These are phyloP conservation scores for Mechanitis mazaeus DNA, from an alignment of 2,888 invertebrate species.

Conservation along the genomic window DNA sequence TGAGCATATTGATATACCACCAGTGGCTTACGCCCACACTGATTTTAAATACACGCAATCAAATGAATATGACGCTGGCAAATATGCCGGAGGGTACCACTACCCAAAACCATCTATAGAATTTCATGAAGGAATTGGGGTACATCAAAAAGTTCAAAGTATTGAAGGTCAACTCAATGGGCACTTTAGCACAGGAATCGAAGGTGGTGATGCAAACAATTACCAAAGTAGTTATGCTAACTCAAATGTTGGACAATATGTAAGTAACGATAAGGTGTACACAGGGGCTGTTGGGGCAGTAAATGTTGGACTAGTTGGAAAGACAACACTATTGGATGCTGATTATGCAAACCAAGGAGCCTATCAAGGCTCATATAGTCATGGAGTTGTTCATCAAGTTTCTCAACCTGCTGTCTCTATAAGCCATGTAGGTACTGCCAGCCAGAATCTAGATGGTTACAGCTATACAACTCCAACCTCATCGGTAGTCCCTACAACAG, in stretches of 20 bases:
- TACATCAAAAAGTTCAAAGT: constrained; percentile 41
- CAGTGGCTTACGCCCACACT: constrained; percentile 58
- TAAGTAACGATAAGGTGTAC: constrained; percentile 50
- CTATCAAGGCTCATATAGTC: constrained; percentile 38
- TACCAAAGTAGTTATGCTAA: constrained; percentile 47
- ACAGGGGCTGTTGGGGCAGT: constrained; percentile 65
- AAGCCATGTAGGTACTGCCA: constrained; percentile 58
- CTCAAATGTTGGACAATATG: constrained; percentile 52
- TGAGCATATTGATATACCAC: constrained; percentile 54
- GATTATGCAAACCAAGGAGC: constrained; percentile 48
- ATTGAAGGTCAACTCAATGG: constrained; percentile 49
- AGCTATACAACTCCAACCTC: constrained; percentile 62
- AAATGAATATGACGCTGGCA: constrained; percentile 40
- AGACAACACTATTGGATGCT: constrained; percentile 63
- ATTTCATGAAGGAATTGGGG: constrained; percentile 31
- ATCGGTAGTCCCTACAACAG: constrained; percentile 63
- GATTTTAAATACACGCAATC: constrained; percentile 48
- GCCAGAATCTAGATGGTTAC: constrained; percentile 55
- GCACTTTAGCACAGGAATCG: constrained; percentile 33
- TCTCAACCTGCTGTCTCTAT: constrained; percentile 61
- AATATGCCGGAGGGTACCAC: constrained; percentile 30
- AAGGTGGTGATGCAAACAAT: constrained; percentile 19
- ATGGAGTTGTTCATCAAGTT: constrained; percentile 38
- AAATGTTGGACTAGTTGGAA: constrained; percentile 69
- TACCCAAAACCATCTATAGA: constrained; percentile 34